phyloP scores from a whole-genome alignment of 2,797 vertebrate species.

The Phataginus tetradactyla region DNA sequence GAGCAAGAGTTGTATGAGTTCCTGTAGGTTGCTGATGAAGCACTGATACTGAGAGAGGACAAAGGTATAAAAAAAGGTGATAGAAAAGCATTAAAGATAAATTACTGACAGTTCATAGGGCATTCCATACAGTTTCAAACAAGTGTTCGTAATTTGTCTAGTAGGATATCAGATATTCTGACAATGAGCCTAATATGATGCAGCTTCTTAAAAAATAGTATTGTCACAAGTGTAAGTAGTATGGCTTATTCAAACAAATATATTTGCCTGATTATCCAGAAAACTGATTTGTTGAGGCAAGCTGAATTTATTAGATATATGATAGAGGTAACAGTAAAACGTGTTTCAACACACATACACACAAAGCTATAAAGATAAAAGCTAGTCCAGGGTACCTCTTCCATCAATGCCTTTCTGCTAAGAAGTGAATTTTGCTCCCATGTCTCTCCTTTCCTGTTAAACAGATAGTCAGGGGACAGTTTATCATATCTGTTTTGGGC shows the following conservation, averaged over 20 bases:
- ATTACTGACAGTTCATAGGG: too few species aligned
- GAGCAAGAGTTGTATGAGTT: not conserved
- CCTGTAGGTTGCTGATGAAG: not conserved
- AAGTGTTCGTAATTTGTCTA: not conserved
- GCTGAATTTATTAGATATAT: slow-evolving; percentile 45
- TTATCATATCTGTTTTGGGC: slow-evolving; percentile 71
- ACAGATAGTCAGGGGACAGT: slow-evolving; percentile 69
- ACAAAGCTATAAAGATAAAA: not conserved
- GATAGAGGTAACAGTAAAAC: slow-evolving; percentile 23
- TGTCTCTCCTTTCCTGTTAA: slow-evolving; percentile 56
- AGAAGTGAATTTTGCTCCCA: slow-evolving; percentile 44
- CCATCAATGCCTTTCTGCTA: slow-evolving; percentile 35
- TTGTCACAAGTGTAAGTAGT: slow-evolving; percentile 21
- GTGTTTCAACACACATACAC: not conserved
- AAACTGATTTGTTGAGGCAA: slow-evolving; percentile 3
- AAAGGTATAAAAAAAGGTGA: not conserved
- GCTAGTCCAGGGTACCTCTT: not conserved
- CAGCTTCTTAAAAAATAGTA: slow-evolving; percentile 19
- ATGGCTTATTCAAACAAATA: not conserved
- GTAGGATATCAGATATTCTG: not conserved
- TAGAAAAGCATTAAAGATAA: not conserved
- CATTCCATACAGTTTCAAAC: not conserved
- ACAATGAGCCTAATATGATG: not conserved
- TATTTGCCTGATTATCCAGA: not conserved
- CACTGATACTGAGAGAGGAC: not conserved